Base-by-base conservation (phyloP, 2,888 invertebrate genomes). In the Phorcus lineatus region DNA sequence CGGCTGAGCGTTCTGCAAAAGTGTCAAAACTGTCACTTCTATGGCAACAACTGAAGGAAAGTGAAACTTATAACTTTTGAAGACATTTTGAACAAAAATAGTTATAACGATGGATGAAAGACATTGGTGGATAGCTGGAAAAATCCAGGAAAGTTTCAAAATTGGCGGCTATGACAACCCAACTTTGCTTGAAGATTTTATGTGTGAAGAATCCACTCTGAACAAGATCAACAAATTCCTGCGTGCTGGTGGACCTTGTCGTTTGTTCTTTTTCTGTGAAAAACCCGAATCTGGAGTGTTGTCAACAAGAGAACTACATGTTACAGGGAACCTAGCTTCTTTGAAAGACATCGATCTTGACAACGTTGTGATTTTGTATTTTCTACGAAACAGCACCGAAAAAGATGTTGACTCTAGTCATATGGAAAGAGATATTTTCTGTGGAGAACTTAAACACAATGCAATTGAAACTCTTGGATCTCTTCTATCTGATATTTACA, bases 111-210 rank as follows among this genome's bases (percentile, higher is more conserved):
- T 93, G 93, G 93, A 93, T 91, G 93, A 93, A 88, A 85, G 93
- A 81, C 93, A 93, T 85, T 93, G 93, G 93, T 93, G 93, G 93
- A 92, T 93, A 40, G 92, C 93, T 62, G 90, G 91, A 7, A 92
- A 92, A 87, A 92, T 93, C 83, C 92, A 92, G 84, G 92, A 93
- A 83, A 92, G 91, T 78, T 93, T 93, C 83, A 90, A 90, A 83
- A 90, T 93, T 75, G 91, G 91, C 19, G 91, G 91, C 55, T 90
- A 88, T 86, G 92, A 91, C 83, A 91, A 91, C 81, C 91, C 92
- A 4, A 90, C 91, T 47, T 78, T 91, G 74, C 81, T 93, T 70
- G 93, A 93, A 83, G 91, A 92, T 84, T 92, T 92, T 83, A 90
- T 93, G 87, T 90, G 91, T 79, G 89, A 91, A 82, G 89, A 91